Conservation (phyloP, 2,888 invertebrate genomes). For the Drosophila anomelani region DNA sequence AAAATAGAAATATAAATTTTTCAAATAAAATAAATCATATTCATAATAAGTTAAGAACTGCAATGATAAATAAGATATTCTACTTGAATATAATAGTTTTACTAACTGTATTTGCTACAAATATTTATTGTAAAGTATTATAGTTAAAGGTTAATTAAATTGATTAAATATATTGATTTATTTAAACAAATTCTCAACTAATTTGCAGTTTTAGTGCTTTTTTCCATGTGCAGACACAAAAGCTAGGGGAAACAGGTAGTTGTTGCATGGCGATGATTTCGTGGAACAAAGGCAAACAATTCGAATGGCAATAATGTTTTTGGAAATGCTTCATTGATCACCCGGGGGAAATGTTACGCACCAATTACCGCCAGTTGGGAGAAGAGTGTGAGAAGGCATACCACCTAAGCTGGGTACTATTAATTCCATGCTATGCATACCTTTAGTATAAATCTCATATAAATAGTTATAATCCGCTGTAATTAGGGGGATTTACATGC, state of each 20-base stretch:
- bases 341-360: constrained; percentile 28
- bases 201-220: background rate
- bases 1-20: too few species aligned
- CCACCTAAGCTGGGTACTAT: constrained; percentile 9
- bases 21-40: too few species aligned
- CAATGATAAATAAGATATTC: too few species aligned
- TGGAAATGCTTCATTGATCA: constrained; percentile 50
- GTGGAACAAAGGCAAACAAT: constrained; percentile 52
- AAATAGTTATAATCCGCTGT: constrained; percentile 2
- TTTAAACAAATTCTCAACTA: background rate
- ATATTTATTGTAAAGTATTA: background rate
- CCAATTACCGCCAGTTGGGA: constrained; percentile 28
- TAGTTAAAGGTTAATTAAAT: background rate
- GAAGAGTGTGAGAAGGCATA: constrained; percentile 7
- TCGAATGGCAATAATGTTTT: constrained; percentile 51
- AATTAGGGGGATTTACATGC: constrained; percentile 1
- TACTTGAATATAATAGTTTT: background rate
- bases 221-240: background rate
- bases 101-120: fast-evolving
- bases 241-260: constrained; percentile 50
- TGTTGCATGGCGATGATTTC: constrained; percentile 52
- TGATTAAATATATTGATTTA: background rate
- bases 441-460: background rate
- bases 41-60: too few species aligned
- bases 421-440: background rate